Evolutionary conservation across 2,888 invertebrate species (phyloP).

Genomic region (Norana najaformis): DNA sequence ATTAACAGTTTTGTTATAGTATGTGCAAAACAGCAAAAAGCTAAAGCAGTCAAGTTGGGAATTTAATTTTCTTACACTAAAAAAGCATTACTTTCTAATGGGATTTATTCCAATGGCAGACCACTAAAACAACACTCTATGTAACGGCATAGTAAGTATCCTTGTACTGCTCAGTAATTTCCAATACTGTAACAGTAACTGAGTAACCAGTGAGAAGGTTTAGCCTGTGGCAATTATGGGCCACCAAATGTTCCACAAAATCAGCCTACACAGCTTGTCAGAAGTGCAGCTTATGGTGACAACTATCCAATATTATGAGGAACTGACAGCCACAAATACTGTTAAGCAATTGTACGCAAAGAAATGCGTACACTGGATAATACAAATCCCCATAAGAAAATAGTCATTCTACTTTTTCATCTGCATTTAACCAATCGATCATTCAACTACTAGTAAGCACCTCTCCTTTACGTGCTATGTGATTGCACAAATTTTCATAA

Average conservation of each 20-base stretch:
- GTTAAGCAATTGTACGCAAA: neutral
- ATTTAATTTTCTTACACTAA: neutral
- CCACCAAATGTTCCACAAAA: too few species aligned
- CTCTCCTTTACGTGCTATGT: neutral
- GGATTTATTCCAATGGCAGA: neutral
- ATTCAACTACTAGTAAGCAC: neutral
- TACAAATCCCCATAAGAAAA: neutral
- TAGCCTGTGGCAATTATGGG: too few species aligned
- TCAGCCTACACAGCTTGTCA: too few species aligned
- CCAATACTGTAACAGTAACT: neutral
- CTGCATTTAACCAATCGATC: too few species aligned
- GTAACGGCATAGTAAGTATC: neutral
- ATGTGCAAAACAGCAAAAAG: neutral
- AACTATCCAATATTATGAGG: too few species aligned
- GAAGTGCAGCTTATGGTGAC: too few species aligned
- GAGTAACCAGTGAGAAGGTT: neutral
- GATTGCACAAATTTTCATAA: neutral
- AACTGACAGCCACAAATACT: too few species aligned
- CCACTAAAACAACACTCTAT: neutral
- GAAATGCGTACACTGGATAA: neutral
- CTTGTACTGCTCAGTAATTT: neutral
- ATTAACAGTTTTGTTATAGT: constrained; percentile 10
- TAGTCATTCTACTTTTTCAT: neutral
- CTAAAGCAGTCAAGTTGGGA: neutral
- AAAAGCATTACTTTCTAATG: neutral